Conservation (phyloP, 2,113 vertebrate species). For the Anolis carolinensis region DNA sequence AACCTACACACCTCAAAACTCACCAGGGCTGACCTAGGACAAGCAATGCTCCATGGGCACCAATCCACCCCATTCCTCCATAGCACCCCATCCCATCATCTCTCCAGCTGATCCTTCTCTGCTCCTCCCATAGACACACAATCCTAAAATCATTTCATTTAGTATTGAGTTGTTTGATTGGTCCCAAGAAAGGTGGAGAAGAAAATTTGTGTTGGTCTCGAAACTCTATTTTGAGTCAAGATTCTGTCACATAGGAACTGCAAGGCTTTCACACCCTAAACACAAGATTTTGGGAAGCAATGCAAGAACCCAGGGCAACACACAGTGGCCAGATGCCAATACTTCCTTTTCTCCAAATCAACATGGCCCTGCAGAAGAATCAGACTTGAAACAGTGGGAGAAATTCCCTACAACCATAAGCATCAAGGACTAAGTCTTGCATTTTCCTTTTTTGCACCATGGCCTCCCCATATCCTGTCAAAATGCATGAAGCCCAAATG, state of each 20-base stretch:
- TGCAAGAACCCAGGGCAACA: not conserved
- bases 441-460: not conserved
- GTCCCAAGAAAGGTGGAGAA: not conserved
- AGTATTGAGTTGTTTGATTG: not conserved
- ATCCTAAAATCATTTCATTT: too few species aligned
- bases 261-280: too few species aligned
- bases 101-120: not conserved
- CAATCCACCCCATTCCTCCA: too few species aligned
- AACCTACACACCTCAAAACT: not conserved
- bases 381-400: not conserved
- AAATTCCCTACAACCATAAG: not conserved
- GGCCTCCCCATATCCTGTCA: too few species aligned
- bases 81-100: too few species aligned
- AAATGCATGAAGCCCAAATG: not conserved
- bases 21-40: slow-evolving; percentile 9
- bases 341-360: not conserved
- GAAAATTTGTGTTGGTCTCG: too few species aligned
- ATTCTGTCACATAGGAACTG: not conserved
- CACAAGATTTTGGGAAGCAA: not conserved
- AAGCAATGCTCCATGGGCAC: not conserved
- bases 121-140: not conserved
- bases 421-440: not conserved
- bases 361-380: not conserved
- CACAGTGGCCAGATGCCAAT: not conserved
- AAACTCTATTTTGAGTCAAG: not conserved